phyloP scores from a whole-genome alignment of 1,140 invertebrate genomes.

The Drosophila yakuba region DNA sequence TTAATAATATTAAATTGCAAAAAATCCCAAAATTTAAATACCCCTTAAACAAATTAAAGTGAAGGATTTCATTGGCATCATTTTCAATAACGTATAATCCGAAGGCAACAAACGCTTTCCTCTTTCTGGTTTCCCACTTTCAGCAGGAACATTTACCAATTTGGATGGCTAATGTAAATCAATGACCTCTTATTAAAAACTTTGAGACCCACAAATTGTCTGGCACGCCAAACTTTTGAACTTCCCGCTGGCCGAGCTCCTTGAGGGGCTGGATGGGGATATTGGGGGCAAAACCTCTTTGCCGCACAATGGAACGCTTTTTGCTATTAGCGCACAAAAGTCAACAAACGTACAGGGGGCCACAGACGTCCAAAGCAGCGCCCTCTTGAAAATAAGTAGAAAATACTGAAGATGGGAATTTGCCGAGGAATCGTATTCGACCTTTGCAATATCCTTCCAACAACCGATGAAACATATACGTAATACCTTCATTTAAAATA shows the following conservation, averaged over 20 bases:
- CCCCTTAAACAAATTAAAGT: background rate
- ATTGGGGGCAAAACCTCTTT: constrained; percentile 24
- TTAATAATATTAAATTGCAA: no score
- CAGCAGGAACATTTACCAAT: constrained; percentile 43
- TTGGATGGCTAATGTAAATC: constrained; percentile 71
- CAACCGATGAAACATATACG: background rate
- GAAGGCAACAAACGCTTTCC: constrained; percentile 10
- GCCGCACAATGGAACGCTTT: constrained; percentile 66
- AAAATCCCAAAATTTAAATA: background rate
- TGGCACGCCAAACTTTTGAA: constrained; percentile 69
- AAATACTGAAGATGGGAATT: constrained; percentile 31
- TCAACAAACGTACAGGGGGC: constrained; percentile 62
- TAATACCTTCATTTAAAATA: no score
- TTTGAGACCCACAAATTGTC: constrained; percentile 75
- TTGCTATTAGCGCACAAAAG: constrained; percentile 79
- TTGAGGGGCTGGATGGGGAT: background rate
- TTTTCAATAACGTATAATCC: constrained; percentile 18
- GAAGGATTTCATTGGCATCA: background rate
- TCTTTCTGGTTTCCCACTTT: constrained; percentile 19
- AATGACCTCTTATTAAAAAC: constrained; percentile 82
- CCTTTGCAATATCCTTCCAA: background rate
- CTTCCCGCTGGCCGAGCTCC: constrained; percentile 39
- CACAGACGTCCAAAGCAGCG: constrained; percentile 39
- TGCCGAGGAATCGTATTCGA: background rate
- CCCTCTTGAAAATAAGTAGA: constrained; percentile 52